Base-by-base conservation (phyloP, 2,888 invertebrate species). In the Neocrepidodera transversa region DNA sequence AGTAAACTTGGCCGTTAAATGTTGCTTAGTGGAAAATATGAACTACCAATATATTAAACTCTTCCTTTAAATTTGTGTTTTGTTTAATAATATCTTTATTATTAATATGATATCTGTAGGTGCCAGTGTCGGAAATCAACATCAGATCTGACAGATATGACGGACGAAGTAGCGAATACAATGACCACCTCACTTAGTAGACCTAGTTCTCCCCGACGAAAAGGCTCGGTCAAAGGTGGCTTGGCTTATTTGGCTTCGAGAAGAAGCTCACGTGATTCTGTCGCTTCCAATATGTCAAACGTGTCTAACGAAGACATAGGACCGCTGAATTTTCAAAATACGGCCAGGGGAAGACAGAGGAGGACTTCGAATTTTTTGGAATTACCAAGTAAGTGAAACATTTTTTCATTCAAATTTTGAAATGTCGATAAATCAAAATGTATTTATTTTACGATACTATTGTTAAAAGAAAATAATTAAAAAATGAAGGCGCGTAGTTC, bases 331-430 rank as follows among this genome's bases (percentile, higher is more conserved):
- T 92, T 92, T 78, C 90, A 89, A 73, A 87, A 89, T 64, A 90
- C 91, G 17, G 87, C 88, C 68, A 84, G 92, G 1, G 90, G 89
- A 1, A 83, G 91, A 13, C 92, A 92, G 74, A 81, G 93, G 20
- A 82, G 93, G 67, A 93, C 92, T 2, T 93, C 93, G 0, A 93
- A 93, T 80, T 93, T 93, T 76, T 82, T 93, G 50, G 93, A 93
- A 77, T 79, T 93, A 68, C 93, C 93, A 78, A 91, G 93, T 93
- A 77, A 81, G 80, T 16, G n/a, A 8, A 14, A 20, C n/a, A 14
- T n/a, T 13, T 48, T 40, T n/a, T n/a, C n/a, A n/a, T n/a, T n/a
- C n/a, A n/a, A 0, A 5, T 1, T 28, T 26, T 11, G 26, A 26
- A 7, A 30, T 30, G 3, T 2, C 30, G 3, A 6, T 30, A 30